Conservation (phyloP, 2,113 vertebrate species). For the Takifugu bimaculatus region DNA sequence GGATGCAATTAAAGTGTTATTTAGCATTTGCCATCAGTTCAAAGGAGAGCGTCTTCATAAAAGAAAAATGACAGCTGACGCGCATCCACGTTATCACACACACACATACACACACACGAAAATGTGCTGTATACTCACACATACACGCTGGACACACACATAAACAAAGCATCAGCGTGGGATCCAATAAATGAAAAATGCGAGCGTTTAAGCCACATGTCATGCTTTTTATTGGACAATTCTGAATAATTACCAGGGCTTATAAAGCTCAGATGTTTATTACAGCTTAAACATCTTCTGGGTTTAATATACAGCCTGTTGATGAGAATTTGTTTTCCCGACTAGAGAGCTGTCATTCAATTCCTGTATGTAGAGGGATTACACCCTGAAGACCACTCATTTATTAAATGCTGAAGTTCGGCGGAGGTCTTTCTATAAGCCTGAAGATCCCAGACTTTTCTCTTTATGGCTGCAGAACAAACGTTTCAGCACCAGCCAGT, state of each 20-base stretch:
- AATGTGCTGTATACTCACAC: not conserved
- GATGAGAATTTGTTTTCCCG: slow-evolving; percentile 2
- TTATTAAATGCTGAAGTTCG: not conserved
- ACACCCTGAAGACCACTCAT: not conserved
- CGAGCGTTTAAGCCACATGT: slow-evolving; percentile 52
- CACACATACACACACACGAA: not conserved
- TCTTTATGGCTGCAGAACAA: no score
- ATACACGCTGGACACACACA: not conserved
- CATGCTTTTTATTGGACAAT: slow-evolving; percentile 60
- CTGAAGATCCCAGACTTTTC: not conserved
- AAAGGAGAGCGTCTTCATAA: slow-evolving; percentile 43
- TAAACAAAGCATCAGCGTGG: slow-evolving; percentile 24
- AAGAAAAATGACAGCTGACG: slow-evolving; percentile 22
- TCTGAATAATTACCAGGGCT: slow-evolving; percentile 48
- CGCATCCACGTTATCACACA: slow-evolving; percentile 7
- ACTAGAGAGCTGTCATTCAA: slow-evolving; percentile 29
- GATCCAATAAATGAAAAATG: slow-evolving; percentile 51
- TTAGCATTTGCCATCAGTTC: slow-evolving; percentile 60
- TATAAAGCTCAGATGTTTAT: slow-evolving; percentile 51
- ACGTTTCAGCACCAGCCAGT: no score
- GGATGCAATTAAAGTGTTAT: slow-evolving; percentile 65
- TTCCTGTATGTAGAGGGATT: slow-evolving; percentile 10
- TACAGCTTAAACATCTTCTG: slow-evolving; percentile 44
- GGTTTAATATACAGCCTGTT: slow-evolving; percentile 35
- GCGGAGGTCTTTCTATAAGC: not conserved